These are phyloP conservation scores for Salminus brasiliensis DNA, from an alignment of 2,113 vertebrate genomes.

Conservation along the genomic window DNA sequence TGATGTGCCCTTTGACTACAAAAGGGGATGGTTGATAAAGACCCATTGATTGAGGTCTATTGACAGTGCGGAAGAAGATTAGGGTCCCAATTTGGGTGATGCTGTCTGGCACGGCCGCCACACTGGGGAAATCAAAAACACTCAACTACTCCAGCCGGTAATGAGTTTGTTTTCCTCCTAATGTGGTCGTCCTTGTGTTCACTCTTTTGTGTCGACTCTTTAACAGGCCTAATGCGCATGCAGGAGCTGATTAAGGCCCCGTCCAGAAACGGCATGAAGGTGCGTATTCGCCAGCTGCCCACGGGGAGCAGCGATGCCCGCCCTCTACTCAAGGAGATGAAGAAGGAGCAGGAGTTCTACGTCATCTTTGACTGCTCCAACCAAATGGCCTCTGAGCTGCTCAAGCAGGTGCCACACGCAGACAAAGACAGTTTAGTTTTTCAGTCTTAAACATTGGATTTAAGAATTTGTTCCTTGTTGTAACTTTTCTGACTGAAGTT, in stretches of 20 bases:
- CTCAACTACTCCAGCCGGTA: slow-evolving; percentile 16
- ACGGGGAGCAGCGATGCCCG: slow-evolving; percentile 90
- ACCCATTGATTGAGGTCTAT: slow-evolving; percentile 18
- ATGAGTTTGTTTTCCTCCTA: slow-evolving; percentile 35
- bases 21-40: not conserved
- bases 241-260: slow-evolving; percentile 99
- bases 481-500: not conserved
- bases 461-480: no score
- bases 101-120: slow-evolving; percentile 3
- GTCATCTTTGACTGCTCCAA: slow-evolving; percentile 96
- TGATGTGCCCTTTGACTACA: slow-evolving; percentile 3
- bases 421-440: not conserved
- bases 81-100: slow-evolving; percentile 8
- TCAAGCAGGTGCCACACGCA: slow-evolving; percentile 86
- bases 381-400: slow-evolving; percentile 87
- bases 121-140: slow-evolving; percentile 40
- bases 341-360: slow-evolving; percentile 93
- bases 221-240: slow-evolving; percentile 91
- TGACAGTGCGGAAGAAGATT: slow-evolving; percentile 18
- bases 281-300: slow-evolving; percentile 94
- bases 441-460: not conserved
- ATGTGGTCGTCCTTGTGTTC: slow-evolving; percentile 12
- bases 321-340: slow-evolving; percentile 96
- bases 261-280: slow-evolving; percentile 92
- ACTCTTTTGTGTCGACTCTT: slow-evolving; percentile 57